phyloP scores from a whole-genome alignment of 2,797 vertebrate species.

The Anniella stebbinsi region DNA sequence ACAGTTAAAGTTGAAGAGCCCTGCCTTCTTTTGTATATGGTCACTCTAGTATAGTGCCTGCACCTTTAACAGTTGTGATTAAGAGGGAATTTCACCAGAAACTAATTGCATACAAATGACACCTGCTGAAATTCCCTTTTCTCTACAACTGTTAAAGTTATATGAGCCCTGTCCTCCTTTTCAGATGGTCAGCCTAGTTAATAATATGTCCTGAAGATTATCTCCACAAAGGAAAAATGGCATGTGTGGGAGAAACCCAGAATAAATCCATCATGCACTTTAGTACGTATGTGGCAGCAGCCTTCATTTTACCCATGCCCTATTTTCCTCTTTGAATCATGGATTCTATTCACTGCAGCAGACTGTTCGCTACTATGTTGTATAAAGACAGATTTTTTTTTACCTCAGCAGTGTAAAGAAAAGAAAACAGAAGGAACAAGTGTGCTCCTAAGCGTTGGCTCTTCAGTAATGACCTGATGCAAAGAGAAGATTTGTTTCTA shows the following conservation, averaged over 20 bases:
- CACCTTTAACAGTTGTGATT: no score
- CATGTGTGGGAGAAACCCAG: neutral
- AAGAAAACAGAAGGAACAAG: constrained; percentile 5
- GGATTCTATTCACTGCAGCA: neutral
- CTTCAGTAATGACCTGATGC: neutral
- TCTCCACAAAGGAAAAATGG: neutral
- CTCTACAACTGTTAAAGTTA: no score
- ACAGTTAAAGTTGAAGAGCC: no score
- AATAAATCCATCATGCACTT: neutral
- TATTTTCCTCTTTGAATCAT: neutral
- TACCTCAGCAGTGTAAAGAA: neutral
- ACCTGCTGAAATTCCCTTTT: no score
- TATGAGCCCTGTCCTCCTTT: no score
- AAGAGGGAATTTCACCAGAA: no score
- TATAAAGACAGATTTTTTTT: neutral
- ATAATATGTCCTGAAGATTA: neutral
- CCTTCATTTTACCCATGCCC: neutral
- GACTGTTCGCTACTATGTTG: neutral
- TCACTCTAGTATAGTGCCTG: no score
- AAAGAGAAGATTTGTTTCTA: constrained; percentile 1
- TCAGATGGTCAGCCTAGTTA: no score
- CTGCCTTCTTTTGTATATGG: no score
- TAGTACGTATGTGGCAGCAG: neutral
- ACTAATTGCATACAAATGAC: no score
- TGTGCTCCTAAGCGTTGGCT: neutral